phyloP scores from a whole-genome alignment of 1,140 invertebrate species.

The Bombus fervidus region DNA sequence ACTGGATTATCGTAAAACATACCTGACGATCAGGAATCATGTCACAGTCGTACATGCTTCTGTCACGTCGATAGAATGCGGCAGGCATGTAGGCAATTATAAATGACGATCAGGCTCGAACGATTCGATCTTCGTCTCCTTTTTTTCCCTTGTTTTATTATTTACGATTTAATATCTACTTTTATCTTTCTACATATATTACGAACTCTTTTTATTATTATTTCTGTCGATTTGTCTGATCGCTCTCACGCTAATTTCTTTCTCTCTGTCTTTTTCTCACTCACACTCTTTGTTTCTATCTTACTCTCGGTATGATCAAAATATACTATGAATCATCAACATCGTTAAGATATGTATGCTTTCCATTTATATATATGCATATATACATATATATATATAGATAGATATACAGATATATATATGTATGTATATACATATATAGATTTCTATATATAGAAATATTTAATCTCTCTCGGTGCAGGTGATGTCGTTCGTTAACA shows the following conservation, averaged over 20 bases:
- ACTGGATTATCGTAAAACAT: conserved; percentile 49
- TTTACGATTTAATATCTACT: conserved; percentile 32
- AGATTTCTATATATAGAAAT: conserved; percentile 30
- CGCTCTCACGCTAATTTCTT: conserved; percentile 3
- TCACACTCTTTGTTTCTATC: background rate
- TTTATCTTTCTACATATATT: conserved; percentile 30
- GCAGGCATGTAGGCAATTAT: conserved; percentile 61
- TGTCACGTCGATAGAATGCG: conserved; percentile 65
- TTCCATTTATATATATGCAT: conserved; percentile 54
- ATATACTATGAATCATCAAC: conserved; percentile 76
- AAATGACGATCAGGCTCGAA: conserved; percentile 8
- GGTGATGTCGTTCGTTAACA: conserved; percentile 62
- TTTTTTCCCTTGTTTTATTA: conserved; percentile 2
- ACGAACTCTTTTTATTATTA: conserved; percentile 54
- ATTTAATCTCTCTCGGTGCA: conserved; percentile 53
- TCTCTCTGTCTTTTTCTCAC: background rate
- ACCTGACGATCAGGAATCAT: conserved; percentile 80
- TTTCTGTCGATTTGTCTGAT: conserved; percentile 49
- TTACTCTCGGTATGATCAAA: conserved; percentile 63
- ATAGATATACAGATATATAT: conserved; percentile 17
- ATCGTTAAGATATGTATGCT: conserved; percentile 68
- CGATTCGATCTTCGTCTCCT: conserved; percentile 2
- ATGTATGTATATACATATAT: conserved; percentile 12
- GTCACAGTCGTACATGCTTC: conserved; percentile 79
- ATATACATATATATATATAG: conserved; percentile 31